These are phyloP conservation scores for Lipophrys pholis DNA, from an alignment of 2,113 vertebrate species.

Conservation along the genomic window DNA sequence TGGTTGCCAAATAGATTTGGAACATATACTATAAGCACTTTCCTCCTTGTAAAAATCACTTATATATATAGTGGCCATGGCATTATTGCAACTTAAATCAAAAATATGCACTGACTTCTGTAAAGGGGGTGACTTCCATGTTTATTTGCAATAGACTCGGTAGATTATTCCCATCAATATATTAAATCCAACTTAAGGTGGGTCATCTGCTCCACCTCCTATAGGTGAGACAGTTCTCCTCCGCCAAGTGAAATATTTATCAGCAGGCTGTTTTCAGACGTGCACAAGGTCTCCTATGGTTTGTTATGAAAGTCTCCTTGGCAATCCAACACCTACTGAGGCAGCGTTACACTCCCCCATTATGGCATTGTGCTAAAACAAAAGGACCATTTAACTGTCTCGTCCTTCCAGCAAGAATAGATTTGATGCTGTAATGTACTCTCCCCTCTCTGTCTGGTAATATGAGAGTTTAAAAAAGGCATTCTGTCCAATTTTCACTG, in stretches of 20 bases:
- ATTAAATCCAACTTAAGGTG: too few relatives aligned
- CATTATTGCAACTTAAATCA: too few relatives aligned
- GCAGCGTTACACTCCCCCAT: slow-evolving; percentile 35
- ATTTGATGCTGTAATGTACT: not conserved
- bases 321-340: slow-evolving; percentile 47
- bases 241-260: slow-evolving; percentile 52
- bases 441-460: not conserved
- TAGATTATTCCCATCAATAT: too few relatives aligned
- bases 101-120: too few relatives aligned
- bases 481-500: too few relatives aligned
- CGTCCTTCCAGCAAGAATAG: not conserved
- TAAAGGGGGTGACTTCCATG: too few relatives aligned
- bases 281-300: slow-evolving; percentile 2
- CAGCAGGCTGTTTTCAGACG: slow-evolving; percentile 23
- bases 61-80: too few relatives aligned
- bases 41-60: too few relatives aligned
- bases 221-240: not conserved
- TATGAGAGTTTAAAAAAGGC: not conserved
- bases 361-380: slow-evolving; percentile 1
- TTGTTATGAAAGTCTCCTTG: slow-evolving; percentile 21
- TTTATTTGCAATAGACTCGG: too few relatives aligned
- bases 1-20: too few relatives aligned
- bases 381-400: not conserved
- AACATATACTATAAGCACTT: too few relatives aligned
- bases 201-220: not conserved